phyloP scores from a whole-genome alignment of 2,797 vertebrate species.

The Caiman crocodilus region DNA sequence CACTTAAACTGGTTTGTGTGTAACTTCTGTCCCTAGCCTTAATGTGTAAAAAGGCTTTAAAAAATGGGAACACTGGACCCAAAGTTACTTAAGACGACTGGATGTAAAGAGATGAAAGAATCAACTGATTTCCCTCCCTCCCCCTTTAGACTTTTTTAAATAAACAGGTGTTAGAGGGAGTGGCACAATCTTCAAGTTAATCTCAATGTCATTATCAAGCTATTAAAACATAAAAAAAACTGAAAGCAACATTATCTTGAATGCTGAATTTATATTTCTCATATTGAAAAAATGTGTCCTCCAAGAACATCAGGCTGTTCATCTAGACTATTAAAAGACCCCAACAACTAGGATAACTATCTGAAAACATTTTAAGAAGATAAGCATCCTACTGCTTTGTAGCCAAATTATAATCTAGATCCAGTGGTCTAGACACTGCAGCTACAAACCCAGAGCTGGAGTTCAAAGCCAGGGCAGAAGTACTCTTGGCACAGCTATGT shows the following conservation, averaged over 20 bases:
- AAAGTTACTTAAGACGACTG: no score
- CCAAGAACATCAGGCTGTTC: slow-evolving; percentile 62
- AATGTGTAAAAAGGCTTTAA: no score
- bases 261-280: slow-evolving; percentile 56
- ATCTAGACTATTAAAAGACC: slow-evolving; percentile 71
- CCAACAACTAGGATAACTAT: neutral
- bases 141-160: slow-evolving; percentile 15
- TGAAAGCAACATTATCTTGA: slow-evolving; percentile 47
- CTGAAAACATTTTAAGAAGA: neutral
- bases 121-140: neutral
- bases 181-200: slow-evolving; percentile 65
- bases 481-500: no score
- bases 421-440: no score
- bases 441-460: no score
- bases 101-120: no score
- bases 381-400: neutral
- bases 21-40: no score
- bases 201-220: no score
- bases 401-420: no score
- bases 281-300: slow-evolving; percentile 61
- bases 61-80: no score
- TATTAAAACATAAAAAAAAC: neutral
- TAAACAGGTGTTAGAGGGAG: slow-evolving; percentile 45
- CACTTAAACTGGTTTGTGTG: no score
- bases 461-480: no score